A percentile compares a stretch with the other conserved stretches of the same genome.
These are phyloP conservation scores for Cotesia typhae DNA, from an alignment of 1,140 invertebrate species.

Conservation along the genomic window DNA sequence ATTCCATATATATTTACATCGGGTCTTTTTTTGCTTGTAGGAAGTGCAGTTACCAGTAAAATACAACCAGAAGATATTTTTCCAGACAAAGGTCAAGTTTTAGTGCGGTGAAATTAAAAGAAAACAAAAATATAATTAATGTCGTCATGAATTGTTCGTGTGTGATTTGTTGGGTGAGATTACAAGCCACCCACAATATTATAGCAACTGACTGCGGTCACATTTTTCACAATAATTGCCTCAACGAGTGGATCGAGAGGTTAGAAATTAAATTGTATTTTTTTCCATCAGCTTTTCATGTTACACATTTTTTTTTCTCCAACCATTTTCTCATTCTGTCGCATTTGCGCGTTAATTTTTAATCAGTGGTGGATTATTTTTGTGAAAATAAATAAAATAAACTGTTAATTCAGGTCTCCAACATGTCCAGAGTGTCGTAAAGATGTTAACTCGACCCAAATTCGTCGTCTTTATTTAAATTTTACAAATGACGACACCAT, in stretches of 20 bases:
- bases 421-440: constrained; percentile 77
- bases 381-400: background rate
- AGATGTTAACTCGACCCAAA: constrained; percentile 68
- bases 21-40: no score
- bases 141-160: constrained; percentile 68
- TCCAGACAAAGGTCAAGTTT: no score
- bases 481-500: constrained; percentile 65
- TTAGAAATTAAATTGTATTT: constrained; percentile 50
- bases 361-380: no score
- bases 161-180: constrained; percentile 74
- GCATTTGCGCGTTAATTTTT: no score
- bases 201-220: constrained; percentile 74
- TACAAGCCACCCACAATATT: constrained; percentile 69
- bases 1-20: no score
- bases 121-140: no score
- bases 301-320: no score
- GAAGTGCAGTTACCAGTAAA: no score
- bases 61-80: no score
- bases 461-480: constrained; percentile 72
- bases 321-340: no score
- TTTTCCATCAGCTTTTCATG: constrained; percentile 3
- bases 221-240: constrained; percentile 73
- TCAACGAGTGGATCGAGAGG: constrained; percentile 76
- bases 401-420: constrained; percentile 60
- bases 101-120: no score